Evolutionary conservation across 2,888 invertebrate species (phyloP).

Genomic region (Cheilosia vernalis): DNA sequence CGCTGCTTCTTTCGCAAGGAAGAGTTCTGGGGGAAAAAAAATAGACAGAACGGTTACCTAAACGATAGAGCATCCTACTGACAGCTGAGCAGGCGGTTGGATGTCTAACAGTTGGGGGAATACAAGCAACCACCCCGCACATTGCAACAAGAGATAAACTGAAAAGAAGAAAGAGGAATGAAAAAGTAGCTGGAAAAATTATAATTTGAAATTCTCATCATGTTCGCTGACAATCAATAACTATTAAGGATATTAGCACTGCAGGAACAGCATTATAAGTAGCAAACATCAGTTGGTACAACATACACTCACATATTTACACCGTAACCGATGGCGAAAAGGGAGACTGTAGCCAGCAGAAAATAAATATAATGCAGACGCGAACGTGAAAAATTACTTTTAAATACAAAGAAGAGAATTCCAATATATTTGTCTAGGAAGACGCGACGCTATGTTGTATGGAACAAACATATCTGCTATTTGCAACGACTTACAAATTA

Average conservation of each 20-base stretch:
- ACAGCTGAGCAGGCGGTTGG: conserved; percentile 46
- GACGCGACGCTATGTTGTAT: no score
- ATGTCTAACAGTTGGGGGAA: conserved; percentile 6
- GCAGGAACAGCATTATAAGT: conserved; percentile 72
- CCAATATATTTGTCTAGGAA: conserved; percentile 4
- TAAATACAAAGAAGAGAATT: conserved; percentile 33
- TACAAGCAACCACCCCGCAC: conserved; percentile 12
- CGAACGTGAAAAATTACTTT: conserved; percentile 55
- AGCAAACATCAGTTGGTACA: conserved; percentile 63
- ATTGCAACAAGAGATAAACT: conserved; percentile 41
- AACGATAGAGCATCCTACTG: conserved; percentile 55
- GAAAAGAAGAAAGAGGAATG: conserved; percentile 23
- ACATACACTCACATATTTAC: conserved; percentile 20
- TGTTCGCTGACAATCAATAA: conserved; percentile 74
- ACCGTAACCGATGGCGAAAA: not conserved
- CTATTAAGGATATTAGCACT: conserved; percentile 74
- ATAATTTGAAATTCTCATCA: conserved; percentile 71
- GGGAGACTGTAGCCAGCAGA: not conserved
- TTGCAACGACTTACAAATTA: no score
- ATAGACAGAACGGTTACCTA: conserved; percentile 20
- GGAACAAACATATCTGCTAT: no score
- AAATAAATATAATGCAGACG: conserved; percentile 12
- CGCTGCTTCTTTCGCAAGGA: conserved; percentile 9
- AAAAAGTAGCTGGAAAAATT: conserved; percentile 51
- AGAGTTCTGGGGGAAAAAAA: conserved; percentile 4